Evolutionary conservation across 2,888 invertebrate species (phyloP), one percentile per base, ranked within the genome.

Genomic region (Leuctra nigra): DNA sequence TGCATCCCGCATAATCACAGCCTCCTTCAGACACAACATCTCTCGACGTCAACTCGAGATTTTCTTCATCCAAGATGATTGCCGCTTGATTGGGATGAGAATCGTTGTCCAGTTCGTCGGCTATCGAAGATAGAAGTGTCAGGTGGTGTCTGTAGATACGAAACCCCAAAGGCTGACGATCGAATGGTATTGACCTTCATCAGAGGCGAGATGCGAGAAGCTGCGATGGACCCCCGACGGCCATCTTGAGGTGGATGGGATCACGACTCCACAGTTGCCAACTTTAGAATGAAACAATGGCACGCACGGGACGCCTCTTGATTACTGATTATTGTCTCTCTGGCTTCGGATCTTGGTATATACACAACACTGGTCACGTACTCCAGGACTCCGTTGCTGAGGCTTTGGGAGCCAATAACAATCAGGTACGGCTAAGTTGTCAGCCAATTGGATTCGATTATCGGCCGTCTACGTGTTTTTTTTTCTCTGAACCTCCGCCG

Each of bases 261-360:
- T 35, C 35, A 50, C 33, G 48, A 29, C 16, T 18, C 13, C 50
- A 50, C 35, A 9, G 50, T 50, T 50, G 50, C 50, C 50, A 50
- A 50, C 50, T 50, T 35, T 16, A 33, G 35, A 35, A 20, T 50
- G 36, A 29, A 50, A 50, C 50, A 50, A 50, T 50, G 41, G 56
- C 52, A 29, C 56, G 52, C 52, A 56, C 55, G 22, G 18, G 35
- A 35, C 38, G 36, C 7, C 35, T 35, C 22, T 35, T 50, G 50
- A 50, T 50, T 50, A 50, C 50, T 50, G 50, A 50, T 50, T 50
- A 50, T 50, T 50, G 50, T 50, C 50, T 50, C 11, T 44, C 4
- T 7, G 16, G 39, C 4, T 6, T 39, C 2, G n/a, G n/a, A n/a
- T n/a, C n/a, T n/a, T n/a, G n/a, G n/a, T 39, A 44, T 16, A 50